phyloP scores from a whole-genome alignment of 53 echinoderm and acorn worm genomes.

The Patiria pectinifera region DNA sequence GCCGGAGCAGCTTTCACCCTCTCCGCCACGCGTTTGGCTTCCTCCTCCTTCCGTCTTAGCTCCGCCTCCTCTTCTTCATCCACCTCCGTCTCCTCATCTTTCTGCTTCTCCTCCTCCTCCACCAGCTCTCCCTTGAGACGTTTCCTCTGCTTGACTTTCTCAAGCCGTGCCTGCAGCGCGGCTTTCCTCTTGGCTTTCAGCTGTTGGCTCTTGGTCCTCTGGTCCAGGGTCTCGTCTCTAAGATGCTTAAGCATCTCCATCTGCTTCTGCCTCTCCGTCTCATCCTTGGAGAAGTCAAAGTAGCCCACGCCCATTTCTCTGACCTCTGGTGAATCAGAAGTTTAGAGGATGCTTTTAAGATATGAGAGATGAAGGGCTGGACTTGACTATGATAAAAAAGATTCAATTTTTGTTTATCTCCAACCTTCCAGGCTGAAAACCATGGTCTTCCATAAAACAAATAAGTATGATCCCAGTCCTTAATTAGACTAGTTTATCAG shows the following conservation, averaged over 20 bases:
- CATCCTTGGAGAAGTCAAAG: constrained; percentile 97
- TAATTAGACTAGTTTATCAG: too few relatives aligned
- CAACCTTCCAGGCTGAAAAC: too few relatives aligned
- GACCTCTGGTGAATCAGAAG: constrained; percentile 78
- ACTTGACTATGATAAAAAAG: neutral
- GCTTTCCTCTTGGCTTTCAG: constrained; percentile 94
- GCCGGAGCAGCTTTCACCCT: neutral
- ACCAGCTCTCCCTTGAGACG: constrained; percentile 63
- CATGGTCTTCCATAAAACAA: too few relatives aligned
- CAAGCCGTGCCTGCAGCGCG: constrained; percentile 83
- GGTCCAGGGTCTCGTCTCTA: constrained; percentile 90
- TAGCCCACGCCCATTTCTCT: constrained; percentile 92
- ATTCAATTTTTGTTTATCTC: neutral
- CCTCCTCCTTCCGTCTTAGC: constrained; percentile 34
- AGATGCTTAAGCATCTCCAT: constrained; percentile 86
- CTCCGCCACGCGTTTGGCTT: constrained; percentile 27
- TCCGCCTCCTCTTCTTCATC: constrained; percentile 8
- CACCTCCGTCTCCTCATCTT: neutral
- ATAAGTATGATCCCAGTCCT: too few relatives aligned
- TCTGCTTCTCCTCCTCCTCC: constrained; percentile 44
- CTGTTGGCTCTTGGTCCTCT: constrained; percentile 82
- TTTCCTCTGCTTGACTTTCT: constrained; percentile 94
- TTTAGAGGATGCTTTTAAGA: neutral
- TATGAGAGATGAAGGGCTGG: neutral
- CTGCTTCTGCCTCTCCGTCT: constrained; percentile 82